Conservation (phyloP, 2,113 vertebrate species). For the Entomyzon cyanotis region DNA sequence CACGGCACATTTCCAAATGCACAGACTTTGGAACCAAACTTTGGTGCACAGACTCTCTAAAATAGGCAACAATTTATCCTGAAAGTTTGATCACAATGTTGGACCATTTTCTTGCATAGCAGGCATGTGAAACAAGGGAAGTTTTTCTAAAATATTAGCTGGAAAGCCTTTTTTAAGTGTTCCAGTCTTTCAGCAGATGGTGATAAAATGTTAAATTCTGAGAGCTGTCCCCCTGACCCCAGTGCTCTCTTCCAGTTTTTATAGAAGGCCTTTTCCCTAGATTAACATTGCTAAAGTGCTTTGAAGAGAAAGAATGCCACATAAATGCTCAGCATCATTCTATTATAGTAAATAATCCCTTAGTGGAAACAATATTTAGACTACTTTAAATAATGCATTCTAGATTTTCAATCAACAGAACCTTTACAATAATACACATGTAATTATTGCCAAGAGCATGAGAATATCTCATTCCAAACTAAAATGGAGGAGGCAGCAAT, state of each 20-base stretch:
- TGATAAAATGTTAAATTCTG: neutral
- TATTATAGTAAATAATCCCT: slow-evolving; percentile 13
- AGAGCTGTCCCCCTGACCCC: neutral
- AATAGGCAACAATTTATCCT: neutral
- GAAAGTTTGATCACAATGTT: neutral
- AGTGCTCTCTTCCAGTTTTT: neutral
- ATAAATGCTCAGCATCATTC: neutral
- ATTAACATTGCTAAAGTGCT: neutral
- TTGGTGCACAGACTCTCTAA: neutral
- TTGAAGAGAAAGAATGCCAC: neutral
- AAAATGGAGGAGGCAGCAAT: neutral
- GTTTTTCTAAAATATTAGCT: neutral
- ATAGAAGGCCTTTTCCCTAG: neutral
- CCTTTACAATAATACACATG: neutral
- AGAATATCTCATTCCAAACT: neutral
- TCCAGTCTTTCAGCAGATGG: neutral
- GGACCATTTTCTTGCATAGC: neutral
- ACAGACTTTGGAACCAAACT: neutral
- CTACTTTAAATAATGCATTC: slow-evolving; percentile 11
- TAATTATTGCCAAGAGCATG: neutral
- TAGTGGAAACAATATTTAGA: slow-evolving; percentile 21
- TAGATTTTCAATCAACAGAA: slow-evolving; percentile 22
- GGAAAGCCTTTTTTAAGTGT: neutral
- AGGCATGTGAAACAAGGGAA: neutral
- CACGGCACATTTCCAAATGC: neutral